Percentiles rank a stretch among this genome's conserved stretches.
Evolutionary conservation across 2,888 invertebrate genomes (phyloP).

Genomic region (Trypoxylon attenuatum): DNA sequence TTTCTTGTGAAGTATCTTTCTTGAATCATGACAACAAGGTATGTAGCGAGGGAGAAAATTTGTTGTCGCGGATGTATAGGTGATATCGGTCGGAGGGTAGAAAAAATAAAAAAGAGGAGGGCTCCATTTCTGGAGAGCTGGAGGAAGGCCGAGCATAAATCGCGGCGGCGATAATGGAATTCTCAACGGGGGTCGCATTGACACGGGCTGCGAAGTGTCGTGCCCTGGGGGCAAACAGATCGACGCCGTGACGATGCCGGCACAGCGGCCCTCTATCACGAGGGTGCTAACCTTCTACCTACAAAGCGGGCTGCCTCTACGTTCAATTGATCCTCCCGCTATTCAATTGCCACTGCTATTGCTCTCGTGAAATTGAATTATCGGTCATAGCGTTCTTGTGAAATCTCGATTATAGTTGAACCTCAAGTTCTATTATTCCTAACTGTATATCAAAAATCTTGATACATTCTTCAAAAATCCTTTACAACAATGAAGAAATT

Average conservation of each 20-base stretch:
- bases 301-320: neutral
- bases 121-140: slow-evolving; percentile 24
- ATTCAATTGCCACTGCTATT: neutral
- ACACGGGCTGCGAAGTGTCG: slow-evolving; percentile 64
- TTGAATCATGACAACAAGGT: neutral
- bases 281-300: slow-evolving; percentile 35
- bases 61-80: slow-evolving; percentile 3
- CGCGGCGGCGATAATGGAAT: slow-evolving; percentile 70
- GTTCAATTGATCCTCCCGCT: neutral
- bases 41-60: slow-evolving; percentile 5
- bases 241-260: slow-evolving; percentile 49
- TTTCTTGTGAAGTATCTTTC: too few relatives aligned
- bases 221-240: slow-evolving; percentile 54
- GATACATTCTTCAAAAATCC: neutral
- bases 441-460: neutral
- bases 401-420: too few relatives aligned
- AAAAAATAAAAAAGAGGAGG: slow-evolving; percentile 9
- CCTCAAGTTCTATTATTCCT: too few relatives aligned
- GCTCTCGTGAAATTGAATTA: neutral
- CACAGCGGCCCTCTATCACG: slow-evolving; percentile 38
- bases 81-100: slow-evolving; percentile 5
- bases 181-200: slow-evolving; percentile 71
- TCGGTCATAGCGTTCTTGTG: neutral
- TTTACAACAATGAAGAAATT: neutral
- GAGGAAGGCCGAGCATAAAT: slow-evolving; percentile 56